phyloP scores from a whole-genome alignment of 2,797 vertebrate genomes.

The Acanthis flammea region DNA sequence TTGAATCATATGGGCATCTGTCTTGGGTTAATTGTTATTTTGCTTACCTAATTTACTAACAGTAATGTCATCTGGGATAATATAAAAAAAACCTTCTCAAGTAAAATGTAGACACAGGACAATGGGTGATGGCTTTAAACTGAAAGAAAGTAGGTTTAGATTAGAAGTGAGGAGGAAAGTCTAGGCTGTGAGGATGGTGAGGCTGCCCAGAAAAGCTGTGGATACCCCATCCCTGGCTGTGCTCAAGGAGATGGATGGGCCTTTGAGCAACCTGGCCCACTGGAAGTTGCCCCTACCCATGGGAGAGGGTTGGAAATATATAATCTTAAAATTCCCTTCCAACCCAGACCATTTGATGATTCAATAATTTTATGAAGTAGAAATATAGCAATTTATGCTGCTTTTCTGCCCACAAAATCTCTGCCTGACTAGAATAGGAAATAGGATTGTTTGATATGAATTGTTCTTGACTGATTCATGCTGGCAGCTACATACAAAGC shows the following conservation, averaged over 20 bases:
- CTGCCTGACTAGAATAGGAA: not conserved
- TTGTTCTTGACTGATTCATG: not conserved
- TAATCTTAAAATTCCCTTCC: not conserved
- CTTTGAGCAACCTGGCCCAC: not conserved
- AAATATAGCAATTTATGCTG: not conserved
- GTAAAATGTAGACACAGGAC: not conserved
- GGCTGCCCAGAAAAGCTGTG: not conserved
- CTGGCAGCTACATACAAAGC: not conserved
- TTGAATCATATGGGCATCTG: not conserved
- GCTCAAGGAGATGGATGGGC: not conserved
- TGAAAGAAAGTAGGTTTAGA: not conserved
- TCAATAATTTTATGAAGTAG: not conserved
- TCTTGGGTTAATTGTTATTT: not conserved
- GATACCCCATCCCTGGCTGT: not conserved
- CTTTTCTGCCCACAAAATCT: not conserved
- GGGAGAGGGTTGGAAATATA: not conserved
- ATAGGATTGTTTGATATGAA: not conserved
- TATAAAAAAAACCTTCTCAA: not conserved
- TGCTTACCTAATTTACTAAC: not conserved
- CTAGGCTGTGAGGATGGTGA: not conserved
- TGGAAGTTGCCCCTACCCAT: not conserved
- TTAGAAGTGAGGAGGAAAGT: not conserved
- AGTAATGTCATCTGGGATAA: not conserved
- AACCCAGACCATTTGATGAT: not conserved
- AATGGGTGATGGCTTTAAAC: not conserved